Evolutionary conservation across 2,888 invertebrate genomes (phyloP).

Genomic region (Phortica okadai): DNA sequence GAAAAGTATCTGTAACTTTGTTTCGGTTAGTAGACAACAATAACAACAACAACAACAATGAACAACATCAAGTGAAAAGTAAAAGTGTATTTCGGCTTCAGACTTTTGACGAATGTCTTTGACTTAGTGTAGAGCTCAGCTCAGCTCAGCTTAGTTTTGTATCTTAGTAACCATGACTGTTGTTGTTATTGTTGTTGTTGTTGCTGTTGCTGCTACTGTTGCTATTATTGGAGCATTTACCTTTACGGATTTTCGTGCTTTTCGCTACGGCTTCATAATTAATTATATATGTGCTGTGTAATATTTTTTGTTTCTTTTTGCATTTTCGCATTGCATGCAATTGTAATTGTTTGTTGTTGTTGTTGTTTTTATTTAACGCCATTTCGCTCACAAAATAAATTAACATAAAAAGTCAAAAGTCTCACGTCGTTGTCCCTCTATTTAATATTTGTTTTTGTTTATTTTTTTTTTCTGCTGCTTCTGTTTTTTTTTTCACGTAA

Average conservation of each 20-base stretch:
- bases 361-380: not conserved
- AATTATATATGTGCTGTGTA: slow-evolving; percentile 3
- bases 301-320: slow-evolving; percentile 11
- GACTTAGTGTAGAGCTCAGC: not conserved
- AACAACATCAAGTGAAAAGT: slow-evolving; percentile 58
- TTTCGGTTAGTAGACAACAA: not conserved
- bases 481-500: not conserved
- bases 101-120: no score
- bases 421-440: slow-evolving; percentile 33
- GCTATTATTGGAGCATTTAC: slow-evolving; percentile 21
- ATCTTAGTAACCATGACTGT: not conserved
- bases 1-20: slow-evolving; percentile 37
- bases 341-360: not conserved
- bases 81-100: slow-evolving; percentile 54
- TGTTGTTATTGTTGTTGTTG: not conserved
- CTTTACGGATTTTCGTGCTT: not conserved
- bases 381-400: not conserved
- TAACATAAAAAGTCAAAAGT: slow-evolving; percentile 33
- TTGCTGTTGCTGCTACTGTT: slow-evolving; percentile 40
- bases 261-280: slow-evolving; percentile 4
- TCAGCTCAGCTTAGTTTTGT: not conserved
- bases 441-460: not conserved
- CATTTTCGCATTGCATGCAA: slow-evolving; percentile 8
- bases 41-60: not conserved
- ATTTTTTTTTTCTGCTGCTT: not conserved